phyloP scores from a whole-genome alignment of 2,797 vertebrate genomes.

The Delichon dasypus region DNA sequence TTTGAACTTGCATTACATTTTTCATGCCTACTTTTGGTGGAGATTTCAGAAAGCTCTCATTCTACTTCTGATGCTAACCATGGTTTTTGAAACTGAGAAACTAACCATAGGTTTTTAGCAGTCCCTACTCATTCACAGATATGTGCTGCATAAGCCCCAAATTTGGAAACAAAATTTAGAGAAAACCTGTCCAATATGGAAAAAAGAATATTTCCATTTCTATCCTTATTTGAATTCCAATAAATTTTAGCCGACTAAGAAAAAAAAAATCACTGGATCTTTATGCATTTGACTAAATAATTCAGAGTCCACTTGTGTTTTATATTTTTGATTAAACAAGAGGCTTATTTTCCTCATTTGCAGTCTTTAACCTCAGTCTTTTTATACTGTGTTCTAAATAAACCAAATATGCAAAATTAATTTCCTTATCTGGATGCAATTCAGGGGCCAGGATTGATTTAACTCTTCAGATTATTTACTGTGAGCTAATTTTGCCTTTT shows the following conservation, averaged over 20 bases:
- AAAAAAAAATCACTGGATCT: background rate
- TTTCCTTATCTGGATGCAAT: background rate
- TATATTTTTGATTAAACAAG: background rate
- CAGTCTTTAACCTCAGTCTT: background rate
- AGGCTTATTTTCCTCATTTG: constrained; percentile 14
- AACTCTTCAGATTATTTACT: background rate
- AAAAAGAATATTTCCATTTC: background rate
- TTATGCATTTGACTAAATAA: background rate
- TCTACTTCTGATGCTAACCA: background rate
- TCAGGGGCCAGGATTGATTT: background rate
- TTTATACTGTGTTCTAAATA: background rate
- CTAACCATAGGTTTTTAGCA: background rate
- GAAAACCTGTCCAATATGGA: background rate
- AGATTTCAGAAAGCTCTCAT: background rate
- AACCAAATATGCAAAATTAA: constrained; percentile 17
- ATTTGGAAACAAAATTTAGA: background rate
- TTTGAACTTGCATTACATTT: background rate
- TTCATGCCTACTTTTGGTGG: background rate
- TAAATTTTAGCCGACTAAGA: background rate
- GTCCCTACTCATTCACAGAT: background rate
- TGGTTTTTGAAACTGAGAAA: background rate
- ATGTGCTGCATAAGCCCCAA: background rate
- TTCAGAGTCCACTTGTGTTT: constrained; percentile 16
- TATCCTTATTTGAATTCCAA: background rate
- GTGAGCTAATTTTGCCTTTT: background rate